These are phyloP conservation scores for Candidula unifasciata DNA, from an alignment of 2,888 invertebrate species.

Conservation along the genomic window DNA sequence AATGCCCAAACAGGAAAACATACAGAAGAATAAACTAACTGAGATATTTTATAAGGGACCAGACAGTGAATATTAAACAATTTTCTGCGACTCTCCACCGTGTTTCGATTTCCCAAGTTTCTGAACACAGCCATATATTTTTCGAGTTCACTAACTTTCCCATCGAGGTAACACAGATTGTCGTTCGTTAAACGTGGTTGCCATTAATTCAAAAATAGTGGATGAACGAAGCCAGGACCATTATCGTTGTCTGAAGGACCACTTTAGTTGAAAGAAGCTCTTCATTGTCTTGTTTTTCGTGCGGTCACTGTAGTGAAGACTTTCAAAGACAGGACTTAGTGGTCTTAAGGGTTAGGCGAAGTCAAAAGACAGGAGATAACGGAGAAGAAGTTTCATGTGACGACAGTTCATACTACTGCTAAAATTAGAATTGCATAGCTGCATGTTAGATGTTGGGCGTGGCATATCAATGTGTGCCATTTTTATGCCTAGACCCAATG, in stretches of 20 bases:
- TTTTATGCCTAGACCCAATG: too few relatives aligned
- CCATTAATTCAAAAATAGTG: conserved; percentile 2
- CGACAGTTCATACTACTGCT: too few relatives aligned
- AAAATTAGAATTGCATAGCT: too few relatives aligned
- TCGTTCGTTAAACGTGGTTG: background rate
- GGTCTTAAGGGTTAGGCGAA: too few relatives aligned
- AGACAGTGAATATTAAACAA: conserved; percentile 26
- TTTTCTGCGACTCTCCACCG: background rate
- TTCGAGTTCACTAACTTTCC: conserved; percentile 1
- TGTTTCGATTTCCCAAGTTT: background rate
- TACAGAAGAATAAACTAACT: background rate
- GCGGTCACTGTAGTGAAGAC: too few relatives aligned
- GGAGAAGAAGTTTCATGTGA: too few relatives aligned
- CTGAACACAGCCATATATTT: background rate
- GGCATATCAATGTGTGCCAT: too few relatives aligned
- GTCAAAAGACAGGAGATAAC: too few relatives aligned
- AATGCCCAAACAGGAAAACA: background rate
- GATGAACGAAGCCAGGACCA: background rate
- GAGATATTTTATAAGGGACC: conserved; percentile 5
- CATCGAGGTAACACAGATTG: background rate
- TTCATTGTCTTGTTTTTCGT: too few relatives aligned
- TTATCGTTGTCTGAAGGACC: conserved; percentile 10
- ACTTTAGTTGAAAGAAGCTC: background rate
- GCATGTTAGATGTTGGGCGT: too few relatives aligned
- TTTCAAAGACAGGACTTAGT: too few relatives aligned